These are phyloP conservation scores for Taeniopygia guttata DNA, from an alignment of 2,797 vertebrate species.

Conservation along the genomic window DNA sequence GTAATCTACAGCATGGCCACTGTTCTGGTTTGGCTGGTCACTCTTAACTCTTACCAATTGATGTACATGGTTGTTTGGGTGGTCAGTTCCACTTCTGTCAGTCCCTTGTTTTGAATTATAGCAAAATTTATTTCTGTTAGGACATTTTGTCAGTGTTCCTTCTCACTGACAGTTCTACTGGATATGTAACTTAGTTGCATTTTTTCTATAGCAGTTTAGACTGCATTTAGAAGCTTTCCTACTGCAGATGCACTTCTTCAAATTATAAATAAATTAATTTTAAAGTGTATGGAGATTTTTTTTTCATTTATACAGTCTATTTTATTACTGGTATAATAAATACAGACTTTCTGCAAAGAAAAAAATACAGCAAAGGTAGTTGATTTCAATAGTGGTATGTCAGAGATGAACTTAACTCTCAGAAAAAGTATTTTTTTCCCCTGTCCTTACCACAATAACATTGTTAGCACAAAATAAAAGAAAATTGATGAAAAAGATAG, in stretches of 20 bases:
- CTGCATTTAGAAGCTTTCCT: not conserved
- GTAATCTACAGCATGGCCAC: not conserved
- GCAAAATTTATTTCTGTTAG: not conserved
- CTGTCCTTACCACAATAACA: slow-evolving; percentile 61
- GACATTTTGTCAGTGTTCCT: not conserved
- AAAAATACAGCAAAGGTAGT: not conserved
- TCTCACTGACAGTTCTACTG: not conserved
- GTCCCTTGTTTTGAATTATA: not conserved
- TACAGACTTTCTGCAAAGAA: not conserved
- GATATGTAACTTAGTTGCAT: not conserved
- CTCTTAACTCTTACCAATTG: not conserved
- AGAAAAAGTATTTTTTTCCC: not conserved
- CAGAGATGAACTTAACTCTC: not conserved
- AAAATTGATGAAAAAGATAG: slow-evolving; percentile 69
- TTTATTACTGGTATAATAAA: not conserved
- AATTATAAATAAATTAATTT: not conserved
- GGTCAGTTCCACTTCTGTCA: not conserved
- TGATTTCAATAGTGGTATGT: not conserved
- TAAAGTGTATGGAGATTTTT: not conserved
- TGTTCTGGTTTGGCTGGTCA: not conserved
- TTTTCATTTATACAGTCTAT: not conserved
- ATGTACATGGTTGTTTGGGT: not conserved
- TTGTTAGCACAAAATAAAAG: slow-evolving; percentile 70
- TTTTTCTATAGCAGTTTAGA: not conserved
- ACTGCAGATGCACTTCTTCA: not conserved